Evolutionary conservation across 2,113 vertebrate species (phyloP).

Genomic region (Zosterops lateralis): DNA sequence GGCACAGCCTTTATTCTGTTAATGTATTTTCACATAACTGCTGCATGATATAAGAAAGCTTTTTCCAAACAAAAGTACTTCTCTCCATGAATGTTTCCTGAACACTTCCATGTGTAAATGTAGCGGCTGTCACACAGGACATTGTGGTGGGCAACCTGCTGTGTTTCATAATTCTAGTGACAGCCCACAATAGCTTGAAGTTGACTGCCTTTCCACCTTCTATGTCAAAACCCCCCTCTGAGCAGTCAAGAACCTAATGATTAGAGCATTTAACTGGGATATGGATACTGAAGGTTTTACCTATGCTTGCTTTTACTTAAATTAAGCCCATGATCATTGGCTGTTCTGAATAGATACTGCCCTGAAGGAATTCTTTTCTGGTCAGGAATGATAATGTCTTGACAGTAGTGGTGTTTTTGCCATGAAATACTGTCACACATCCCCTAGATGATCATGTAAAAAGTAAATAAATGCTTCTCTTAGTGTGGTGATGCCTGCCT

Average conservation of each 20-base stretch:
- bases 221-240: not conserved
- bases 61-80: not conserved
- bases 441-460: fast-evolving
- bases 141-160: not conserved
- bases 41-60: not conserved
- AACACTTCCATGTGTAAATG: not conserved
- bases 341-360: not conserved
- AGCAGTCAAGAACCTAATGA: not conserved
- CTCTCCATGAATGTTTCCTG: not conserved
- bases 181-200: not conserved
- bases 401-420: not conserved
- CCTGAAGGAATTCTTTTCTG: not conserved
- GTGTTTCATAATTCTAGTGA: not conserved
- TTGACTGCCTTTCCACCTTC: not conserved
- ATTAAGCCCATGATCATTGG: not conserved
- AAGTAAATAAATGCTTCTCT: not conserved
- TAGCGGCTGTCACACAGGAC: not conserved
- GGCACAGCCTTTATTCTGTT: not conserved
- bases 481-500: not conserved
- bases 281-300: not conserved
- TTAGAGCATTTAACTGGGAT: not conserved
- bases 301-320: not conserved
- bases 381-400: not conserved
- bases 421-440: not conserved
- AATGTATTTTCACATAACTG: not conserved